Percentiles rank a stretch among this genome's conserved stretches.
Conservation (phyloP, 1,140 invertebrate genomes). For the Halictus rubicundus region DNA sequence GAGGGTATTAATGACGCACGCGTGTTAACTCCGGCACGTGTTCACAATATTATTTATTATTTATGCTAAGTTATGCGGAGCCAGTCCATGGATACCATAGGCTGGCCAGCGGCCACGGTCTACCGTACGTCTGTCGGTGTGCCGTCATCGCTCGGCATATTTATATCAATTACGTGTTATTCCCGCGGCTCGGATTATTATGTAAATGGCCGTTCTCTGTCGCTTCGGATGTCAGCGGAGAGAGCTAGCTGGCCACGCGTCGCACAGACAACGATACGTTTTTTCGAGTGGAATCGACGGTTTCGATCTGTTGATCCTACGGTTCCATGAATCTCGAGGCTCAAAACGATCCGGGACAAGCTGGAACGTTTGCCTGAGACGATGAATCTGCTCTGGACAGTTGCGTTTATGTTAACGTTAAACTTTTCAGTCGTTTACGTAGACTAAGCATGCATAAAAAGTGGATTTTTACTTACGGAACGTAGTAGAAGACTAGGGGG, state of each 20-base stretch:
- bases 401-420: too few relatives aligned
- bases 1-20: slow-evolving; percentile 66
- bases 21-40: slow-evolving; percentile 75
- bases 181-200: slow-evolving; percentile 75
- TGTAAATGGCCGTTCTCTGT: slow-evolving; percentile 70
- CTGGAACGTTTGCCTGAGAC: too few relatives aligned
- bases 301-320: background rate
- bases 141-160: slow-evolving; percentile 73
- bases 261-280: slow-evolving; percentile 20
- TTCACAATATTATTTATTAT: slow-evolving; percentile 78
- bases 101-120: slow-evolving; percentile 74
- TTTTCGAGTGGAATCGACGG: background rate
- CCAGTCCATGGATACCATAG: slow-evolving; percentile 73
- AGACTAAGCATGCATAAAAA: too few relatives aligned
- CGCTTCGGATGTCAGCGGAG: slow-evolving; percentile 57
- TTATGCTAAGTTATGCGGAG: slow-evolving; percentile 77
- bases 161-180: slow-evolving; percentile 78
- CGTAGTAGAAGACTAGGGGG: too few relatives aligned
- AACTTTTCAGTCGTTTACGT: too few relatives aligned
- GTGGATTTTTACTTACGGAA: too few relatives aligned
- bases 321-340: background rate
- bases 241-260: slow-evolving; percentile 30
- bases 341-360: background rate
- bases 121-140: slow-evolving; percentile 74
- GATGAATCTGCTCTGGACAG: too few relatives aligned